Percentiles rank a stretch among this genome's conserved stretches.
These are phyloP conservation scores for Drosophila subsilvestris DNA, from an alignment of 2,888 invertebrate genomes.

Conservation along the genomic window DNA sequence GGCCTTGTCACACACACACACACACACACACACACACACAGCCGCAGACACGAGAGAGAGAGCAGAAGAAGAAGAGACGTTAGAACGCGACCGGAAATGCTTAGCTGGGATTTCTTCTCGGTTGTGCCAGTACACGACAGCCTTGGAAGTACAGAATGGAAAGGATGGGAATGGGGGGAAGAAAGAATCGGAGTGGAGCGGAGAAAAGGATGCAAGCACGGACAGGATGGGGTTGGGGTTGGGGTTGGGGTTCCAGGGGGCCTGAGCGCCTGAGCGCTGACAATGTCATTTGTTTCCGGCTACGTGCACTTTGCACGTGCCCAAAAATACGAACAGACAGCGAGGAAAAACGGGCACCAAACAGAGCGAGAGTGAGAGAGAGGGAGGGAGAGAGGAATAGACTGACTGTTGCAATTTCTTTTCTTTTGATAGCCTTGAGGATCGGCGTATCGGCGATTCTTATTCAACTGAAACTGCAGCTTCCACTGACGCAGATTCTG, in stretches of 20 bases:
- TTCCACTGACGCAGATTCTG: no score
- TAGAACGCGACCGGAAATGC: slow-evolving; percentile 67
- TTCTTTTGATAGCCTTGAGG: background rate
- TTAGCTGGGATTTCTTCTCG: slow-evolving; percentile 72
- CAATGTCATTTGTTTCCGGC: slow-evolving; percentile 76
- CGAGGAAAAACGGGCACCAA: background rate
- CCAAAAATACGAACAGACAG: slow-evolving; percentile 9
- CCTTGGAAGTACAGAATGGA: slow-evolving; percentile 2
- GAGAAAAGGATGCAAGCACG: background rate
- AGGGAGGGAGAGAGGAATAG: background rate
- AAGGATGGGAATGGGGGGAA: slow-evolving; percentile 13
- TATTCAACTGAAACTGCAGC: no score
- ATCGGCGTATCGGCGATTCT: background rate
- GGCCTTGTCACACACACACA: slow-evolving; percentile 57
- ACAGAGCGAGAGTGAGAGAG: background rate
- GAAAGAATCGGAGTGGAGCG: background rate
- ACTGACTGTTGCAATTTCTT: background rate
- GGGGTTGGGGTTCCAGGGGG: slow-evolving; percentile 25
- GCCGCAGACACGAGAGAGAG: slow-evolving; percentile 1
- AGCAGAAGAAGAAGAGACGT: background rate
- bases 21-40: slow-evolving; percentile 14
- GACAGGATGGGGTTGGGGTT: slow-evolving; percentile 13
- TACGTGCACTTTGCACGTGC: slow-evolving; percentile 75
- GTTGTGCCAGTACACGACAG: background rate
- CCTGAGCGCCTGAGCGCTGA: slow-evolving; percentile 60